A percentile compares a stretch with the other conserved stretches of the same genome.
Conservation (phyloP, 2,797 vertebrate species). For the Siniperca scherzeri region DNA sequence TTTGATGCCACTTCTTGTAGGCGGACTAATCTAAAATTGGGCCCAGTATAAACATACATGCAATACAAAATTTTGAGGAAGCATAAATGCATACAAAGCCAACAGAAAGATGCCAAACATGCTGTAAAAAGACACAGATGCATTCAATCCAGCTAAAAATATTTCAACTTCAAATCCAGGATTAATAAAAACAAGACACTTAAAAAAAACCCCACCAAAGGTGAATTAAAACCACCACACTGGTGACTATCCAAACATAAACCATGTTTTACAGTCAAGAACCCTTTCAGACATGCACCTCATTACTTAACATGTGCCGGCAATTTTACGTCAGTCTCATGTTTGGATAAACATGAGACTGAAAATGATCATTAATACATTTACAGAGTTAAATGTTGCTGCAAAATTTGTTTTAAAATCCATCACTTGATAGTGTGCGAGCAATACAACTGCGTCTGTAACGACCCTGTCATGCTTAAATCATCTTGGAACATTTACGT, state of each 20-base stretch:
- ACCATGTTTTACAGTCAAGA: background rate
- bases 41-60: background rate
- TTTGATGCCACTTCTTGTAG: background rate
- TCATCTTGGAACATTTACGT: no score
- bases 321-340: background rate
- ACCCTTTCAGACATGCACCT: background rate
- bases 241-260: background rate
- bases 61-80: background rate
- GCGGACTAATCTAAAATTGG: background rate
- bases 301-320: no score
- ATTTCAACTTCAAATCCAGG: background rate
- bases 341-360: no score
- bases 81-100: background rate
- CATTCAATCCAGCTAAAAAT: background rate
- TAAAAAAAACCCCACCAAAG: background rate
- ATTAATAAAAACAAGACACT: background rate
- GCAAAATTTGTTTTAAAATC: no score
- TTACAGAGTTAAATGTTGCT: background rate
- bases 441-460: background rate
- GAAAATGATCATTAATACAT: no score
- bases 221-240: background rate
- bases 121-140: background rate
- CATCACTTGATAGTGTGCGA: no score
- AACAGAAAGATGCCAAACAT: background rate
- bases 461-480: background rate